phyloP scores from a whole-genome alignment of 2,888 invertebrate species.

The Exocentrus adspersus region DNA sequence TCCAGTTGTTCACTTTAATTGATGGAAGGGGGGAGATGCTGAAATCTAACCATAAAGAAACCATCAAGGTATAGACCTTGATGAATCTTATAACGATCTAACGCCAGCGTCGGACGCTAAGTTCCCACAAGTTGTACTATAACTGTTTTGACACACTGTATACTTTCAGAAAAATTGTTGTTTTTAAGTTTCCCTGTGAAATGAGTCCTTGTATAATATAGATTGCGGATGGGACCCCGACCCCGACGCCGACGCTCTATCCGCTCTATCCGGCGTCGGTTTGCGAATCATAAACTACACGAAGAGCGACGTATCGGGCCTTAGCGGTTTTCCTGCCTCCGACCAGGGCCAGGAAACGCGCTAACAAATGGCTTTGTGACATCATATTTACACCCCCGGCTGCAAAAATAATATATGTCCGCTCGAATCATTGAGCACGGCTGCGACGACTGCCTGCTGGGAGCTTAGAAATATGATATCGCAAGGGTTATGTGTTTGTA shows the following conservation, averaged over 20 bases:
- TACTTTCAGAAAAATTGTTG: no score
- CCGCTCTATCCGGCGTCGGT: slow-evolving; percentile 32
- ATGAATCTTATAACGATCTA: no score
- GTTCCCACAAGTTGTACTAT: no score
- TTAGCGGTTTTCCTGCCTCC: slow-evolving; percentile 62
- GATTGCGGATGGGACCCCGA: slow-evolving; percentile 14
- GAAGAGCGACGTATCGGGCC: slow-evolving; percentile 63
- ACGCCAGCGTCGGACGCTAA: no score
- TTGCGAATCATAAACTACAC: slow-evolving; percentile 57
- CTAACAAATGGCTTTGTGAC: slow-evolving; percentile 64
- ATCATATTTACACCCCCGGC: slow-evolving; percentile 64
- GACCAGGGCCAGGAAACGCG: slow-evolving; percentile 60
- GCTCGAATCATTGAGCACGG: slow-evolving; percentile 63
- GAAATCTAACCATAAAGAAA: no score
- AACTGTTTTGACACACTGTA: no score
- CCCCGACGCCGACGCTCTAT: slow-evolving; percentile 31
- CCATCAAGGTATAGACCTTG: no score
- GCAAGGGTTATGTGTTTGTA: slow-evolving; percentile 12
- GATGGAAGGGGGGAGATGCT: no score
- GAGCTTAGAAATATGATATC: slow-evolving; percentile 40
- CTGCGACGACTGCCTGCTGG: slow-evolving; percentile 56
- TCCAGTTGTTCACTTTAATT: no score
- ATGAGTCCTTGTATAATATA: slow-evolving; percentile 11
- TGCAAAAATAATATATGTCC: slow-evolving; percentile 65
- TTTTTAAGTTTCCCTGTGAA: no score